A percentile compares a stretch with the other conserved stretches of the same genome.
Evolutionary conservation across 2,888 invertebrate genomes (phyloP).

Genomic region (Nomada hirtipes): DNA sequence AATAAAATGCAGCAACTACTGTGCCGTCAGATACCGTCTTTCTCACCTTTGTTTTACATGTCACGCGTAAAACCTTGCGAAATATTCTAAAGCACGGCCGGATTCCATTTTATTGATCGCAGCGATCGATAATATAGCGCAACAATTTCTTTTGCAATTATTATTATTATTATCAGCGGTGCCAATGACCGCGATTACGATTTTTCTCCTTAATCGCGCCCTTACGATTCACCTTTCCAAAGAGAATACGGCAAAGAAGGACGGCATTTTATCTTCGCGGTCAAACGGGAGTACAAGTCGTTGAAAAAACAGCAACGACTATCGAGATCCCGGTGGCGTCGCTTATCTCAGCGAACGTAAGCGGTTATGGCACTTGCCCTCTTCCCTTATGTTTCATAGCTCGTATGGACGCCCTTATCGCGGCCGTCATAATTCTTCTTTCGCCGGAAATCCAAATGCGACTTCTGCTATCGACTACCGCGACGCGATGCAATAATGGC

Average conservation of each 20-base stretch:
- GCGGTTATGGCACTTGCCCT: conserved; percentile 38
- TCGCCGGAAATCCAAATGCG: conserved; percentile 31
- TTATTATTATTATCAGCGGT: too few relatives aligned
- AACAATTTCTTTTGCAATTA: too few relatives aligned
- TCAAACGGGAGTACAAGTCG: background rate
- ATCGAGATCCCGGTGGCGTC: conserved; percentile 4
- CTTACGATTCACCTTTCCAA: too few relatives aligned
- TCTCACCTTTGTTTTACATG: background rate
- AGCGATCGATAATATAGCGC: too few relatives aligned
- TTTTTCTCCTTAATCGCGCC: too few relatives aligned
- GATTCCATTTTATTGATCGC: too few relatives aligned
- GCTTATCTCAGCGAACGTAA: conserved; percentile 45
- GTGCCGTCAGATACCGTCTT: background rate
- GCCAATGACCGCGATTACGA: too few relatives aligned
- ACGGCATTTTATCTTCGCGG: too few relatives aligned
- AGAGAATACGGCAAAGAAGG: too few relatives aligned
- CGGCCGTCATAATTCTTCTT: conserved; percentile 37
- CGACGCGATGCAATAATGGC: conserved; percentile 30
- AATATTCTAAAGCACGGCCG: background rate
- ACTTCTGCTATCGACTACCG: conserved; percentile 32
- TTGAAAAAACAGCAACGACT: conserved; percentile 14
- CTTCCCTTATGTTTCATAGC: conserved; percentile 36
- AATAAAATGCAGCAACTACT: background rate
- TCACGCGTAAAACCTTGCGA: too few relatives aligned
- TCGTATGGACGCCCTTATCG: conserved; percentile 34